Conservation (phyloP, 2,113 vertebrate genomes). For the Scalopus aquaticus region DNA sequence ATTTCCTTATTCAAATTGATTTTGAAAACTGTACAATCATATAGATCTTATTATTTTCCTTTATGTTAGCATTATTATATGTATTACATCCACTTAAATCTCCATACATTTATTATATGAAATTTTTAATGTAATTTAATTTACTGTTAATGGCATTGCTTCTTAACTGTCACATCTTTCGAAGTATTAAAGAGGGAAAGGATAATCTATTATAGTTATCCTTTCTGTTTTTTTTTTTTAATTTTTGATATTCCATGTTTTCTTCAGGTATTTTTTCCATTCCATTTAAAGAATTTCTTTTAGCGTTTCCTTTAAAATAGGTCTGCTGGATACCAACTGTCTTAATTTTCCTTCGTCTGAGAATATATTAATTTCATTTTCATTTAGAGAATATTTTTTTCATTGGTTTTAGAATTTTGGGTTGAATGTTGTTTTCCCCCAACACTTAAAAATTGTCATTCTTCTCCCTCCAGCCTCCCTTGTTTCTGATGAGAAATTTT, state of each 20-base stretch:
- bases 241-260: background rate
- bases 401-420: background rate
- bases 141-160: background rate
- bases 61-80: background rate
- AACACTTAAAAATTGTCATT: background rate
- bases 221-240: background rate
- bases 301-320: background rate
- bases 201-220: background rate
- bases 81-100: background rate
- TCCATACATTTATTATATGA: background rate
- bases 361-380: background rate
- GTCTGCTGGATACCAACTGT: background rate
- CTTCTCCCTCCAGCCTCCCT: background rate
- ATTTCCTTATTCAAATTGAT: background rate
- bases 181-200: background rate
- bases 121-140: background rate
- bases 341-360: background rate
- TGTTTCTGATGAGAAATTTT: background rate
- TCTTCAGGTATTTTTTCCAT: background rate
- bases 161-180: background rate
- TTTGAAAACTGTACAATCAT: background rate
- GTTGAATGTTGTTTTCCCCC: background rate
- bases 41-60: background rate
- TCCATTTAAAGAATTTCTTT: background rate
- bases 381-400: slow-evolving; percentile 10